These are phyloP conservation scores for Chaetodon trifasciatus DNA, from an alignment of 2,797 vertebrate species.

Conservation along the genomic window DNA sequence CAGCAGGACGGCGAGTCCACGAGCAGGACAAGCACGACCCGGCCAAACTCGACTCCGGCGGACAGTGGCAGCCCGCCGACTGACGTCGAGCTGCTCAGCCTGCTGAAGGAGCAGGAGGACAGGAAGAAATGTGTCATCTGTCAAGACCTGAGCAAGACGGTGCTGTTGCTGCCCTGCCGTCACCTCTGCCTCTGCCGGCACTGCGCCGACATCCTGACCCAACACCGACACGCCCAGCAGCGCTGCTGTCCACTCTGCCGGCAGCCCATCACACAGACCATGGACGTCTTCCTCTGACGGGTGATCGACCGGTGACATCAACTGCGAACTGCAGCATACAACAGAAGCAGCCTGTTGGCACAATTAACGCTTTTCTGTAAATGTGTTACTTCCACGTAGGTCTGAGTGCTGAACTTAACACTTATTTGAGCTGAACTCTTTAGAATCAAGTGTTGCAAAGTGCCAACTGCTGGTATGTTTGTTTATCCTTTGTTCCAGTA, in stretches of 20 bases:
- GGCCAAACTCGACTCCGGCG: constrained; percentile 47
- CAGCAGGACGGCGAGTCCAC: not conserved
- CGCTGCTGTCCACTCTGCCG: constrained; percentile 94
- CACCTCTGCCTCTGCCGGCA: constrained; percentile 92
- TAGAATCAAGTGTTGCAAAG: not conserved
- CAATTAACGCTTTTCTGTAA: not conserved
- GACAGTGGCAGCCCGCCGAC: constrained; percentile 3
- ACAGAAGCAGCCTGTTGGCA: not conserved
- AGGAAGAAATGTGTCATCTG: constrained; percentile 95
- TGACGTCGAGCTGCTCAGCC: constrained; percentile 68
- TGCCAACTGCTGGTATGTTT: constrained; percentile 9
- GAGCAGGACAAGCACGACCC: constrained; percentile 49
- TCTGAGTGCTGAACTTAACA: not conserved
- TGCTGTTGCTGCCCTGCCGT: constrained; percentile 92
- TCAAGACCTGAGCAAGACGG: constrained; percentile 91
- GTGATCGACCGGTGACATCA: not conserved
- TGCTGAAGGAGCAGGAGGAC: constrained; percentile 93
- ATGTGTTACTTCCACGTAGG: too few relatives aligned
- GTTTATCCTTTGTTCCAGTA: not conserved
- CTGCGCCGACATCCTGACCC: constrained; percentile 89
- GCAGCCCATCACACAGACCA: constrained; percentile 90
- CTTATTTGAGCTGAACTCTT: not conserved
- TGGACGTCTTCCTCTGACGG: constrained; percentile 92
- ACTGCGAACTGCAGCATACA: not conserved
- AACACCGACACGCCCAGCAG: constrained; percentile 85